phyloP scores from a whole-genome alignment of 2,888 invertebrate genomes.

The Hypselothyrea guttata region DNA sequence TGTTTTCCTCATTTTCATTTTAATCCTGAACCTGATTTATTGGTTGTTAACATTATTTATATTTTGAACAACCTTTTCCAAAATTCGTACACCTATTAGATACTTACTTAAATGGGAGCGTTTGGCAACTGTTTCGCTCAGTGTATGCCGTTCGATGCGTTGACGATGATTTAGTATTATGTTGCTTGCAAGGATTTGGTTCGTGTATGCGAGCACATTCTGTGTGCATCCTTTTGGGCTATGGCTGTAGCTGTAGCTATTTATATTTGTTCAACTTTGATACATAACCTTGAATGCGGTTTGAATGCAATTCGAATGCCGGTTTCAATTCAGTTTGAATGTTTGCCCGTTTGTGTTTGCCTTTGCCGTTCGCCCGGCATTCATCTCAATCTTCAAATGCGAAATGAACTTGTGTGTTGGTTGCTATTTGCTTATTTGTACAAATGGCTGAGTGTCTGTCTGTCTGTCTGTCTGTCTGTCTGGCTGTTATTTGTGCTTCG shows the following conservation, averaged over 20 bases:
- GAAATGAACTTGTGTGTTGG: constrained; percentile 27
- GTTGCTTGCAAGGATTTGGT: constrained; percentile 75
- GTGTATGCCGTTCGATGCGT: constrained; percentile 43
- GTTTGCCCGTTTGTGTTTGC: constrained; percentile 13
- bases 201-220: constrained; percentile 73
- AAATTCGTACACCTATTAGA: too few species aligned
- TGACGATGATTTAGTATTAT: constrained; percentile 81
- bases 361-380: constrained; percentile 32
- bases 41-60: too few species aligned
- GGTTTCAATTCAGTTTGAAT: constrained; percentile 61
- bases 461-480: constrained; percentile 24
- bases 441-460: constrained; percentile 71
- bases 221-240: constrained; percentile 36
- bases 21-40: too few species aligned
- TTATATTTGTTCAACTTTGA: constrained; percentile 74
- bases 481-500: constrained; percentile 7
- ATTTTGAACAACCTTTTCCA: too few species aligned
- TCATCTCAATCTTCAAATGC: constrained; percentile 48
- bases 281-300: constrained; percentile 79
- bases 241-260: constrained; percentile 28
- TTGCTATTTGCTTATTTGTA: constrained; percentile 66
- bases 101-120: too few species aligned
- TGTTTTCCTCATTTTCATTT: too few species aligned
- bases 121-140: constrained; percentile 20
- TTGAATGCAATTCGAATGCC: constrained; percentile 72